Conservation (phyloP, 2,888 invertebrate genomes). For the Opisthograptis luteolata region DNA sequence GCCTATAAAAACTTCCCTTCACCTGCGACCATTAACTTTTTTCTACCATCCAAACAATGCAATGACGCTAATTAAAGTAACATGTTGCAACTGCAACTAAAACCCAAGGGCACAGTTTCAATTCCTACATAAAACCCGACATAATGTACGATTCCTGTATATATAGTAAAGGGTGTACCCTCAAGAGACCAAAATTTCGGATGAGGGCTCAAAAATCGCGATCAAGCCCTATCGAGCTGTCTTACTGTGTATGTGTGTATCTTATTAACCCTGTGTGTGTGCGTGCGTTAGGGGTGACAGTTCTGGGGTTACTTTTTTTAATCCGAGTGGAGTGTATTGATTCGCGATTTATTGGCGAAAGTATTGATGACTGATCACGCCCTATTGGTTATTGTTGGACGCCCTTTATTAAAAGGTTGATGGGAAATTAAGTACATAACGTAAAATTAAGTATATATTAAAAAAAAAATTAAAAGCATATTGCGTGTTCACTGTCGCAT, state of each 20-base stretch:
- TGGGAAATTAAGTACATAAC: too few species aligned
- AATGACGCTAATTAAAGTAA: conserved; percentile 26
- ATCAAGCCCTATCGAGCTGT: conserved; percentile 36
- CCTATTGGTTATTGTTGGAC: background rate
- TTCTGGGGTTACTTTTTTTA: conserved; percentile 45
- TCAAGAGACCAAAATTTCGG: conserved; percentile 69
- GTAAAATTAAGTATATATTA: too few species aligned
- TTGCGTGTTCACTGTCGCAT: too few species aligned
- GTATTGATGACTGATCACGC: conserved; percentile 14
- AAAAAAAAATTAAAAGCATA: too few species aligned
- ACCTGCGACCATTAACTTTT: background rate
- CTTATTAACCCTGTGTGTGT: conserved; percentile 17
- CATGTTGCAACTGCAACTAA: conserved; percentile 24
- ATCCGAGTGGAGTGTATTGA: conserved; percentile 31
- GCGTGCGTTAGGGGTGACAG: conserved; percentile 42
- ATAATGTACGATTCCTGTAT: conserved; percentile 63
- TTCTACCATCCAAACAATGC: background rate
- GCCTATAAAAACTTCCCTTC: too few species aligned
- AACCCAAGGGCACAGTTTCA: conserved; percentile 59
- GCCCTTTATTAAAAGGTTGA: background rate
- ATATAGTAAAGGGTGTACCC: conserved; percentile 61
- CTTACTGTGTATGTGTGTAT: conserved; percentile 23
- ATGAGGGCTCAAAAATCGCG: conserved; percentile 71
- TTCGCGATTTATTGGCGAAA: conserved; percentile 31
- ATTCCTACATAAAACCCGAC: conserved; percentile 65